A percentile compares a stretch with the other conserved stretches of the same genome.
Evolutionary conservation across 2,113 vertebrate species (phyloP).

Genomic region (Ptychochromis oligacanthus): DNA sequence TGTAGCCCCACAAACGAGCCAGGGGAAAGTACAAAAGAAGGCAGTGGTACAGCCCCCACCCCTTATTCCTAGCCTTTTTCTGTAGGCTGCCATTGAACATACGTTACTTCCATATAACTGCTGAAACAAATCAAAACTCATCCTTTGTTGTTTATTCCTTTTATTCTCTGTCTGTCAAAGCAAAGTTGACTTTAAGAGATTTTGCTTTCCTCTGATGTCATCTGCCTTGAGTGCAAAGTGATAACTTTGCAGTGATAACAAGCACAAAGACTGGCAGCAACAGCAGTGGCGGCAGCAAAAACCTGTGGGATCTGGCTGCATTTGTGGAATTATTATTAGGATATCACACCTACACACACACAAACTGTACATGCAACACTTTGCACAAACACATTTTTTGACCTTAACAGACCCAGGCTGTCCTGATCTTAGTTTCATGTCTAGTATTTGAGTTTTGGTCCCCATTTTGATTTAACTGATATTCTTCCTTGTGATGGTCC

Average conservation of each 20-base stretch:
- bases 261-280: neutral
- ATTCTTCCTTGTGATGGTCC: neutral
- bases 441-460: neutral
- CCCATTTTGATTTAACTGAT: neutral
- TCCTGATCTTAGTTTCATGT: neutral
- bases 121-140: conserved; percentile 36
- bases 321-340: neutral
- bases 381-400: neutral
- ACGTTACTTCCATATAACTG: conserved; percentile 6
- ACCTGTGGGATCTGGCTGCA: neutral
- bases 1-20: neutral
- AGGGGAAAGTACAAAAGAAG: neutral
- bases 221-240: neutral
- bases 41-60: neutral
- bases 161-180: conserved; percentile 28
- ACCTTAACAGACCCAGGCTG: neutral
- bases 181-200: conserved; percentile 18
- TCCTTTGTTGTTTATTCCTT: conserved; percentile 31
- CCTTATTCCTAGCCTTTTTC: neutral
- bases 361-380: neutral
- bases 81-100: neutral
- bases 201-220: conserved; percentile 35
- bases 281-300: neutral
- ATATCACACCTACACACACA: neutral
- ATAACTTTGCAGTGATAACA: conserved; percentile 27